Percentiles rank a stretch among this genome's conserved stretches.
Evolutionary conservation across 1,140 invertebrate genomes (phyloP).

Genomic region (Condylostylus longicornis): DNA sequence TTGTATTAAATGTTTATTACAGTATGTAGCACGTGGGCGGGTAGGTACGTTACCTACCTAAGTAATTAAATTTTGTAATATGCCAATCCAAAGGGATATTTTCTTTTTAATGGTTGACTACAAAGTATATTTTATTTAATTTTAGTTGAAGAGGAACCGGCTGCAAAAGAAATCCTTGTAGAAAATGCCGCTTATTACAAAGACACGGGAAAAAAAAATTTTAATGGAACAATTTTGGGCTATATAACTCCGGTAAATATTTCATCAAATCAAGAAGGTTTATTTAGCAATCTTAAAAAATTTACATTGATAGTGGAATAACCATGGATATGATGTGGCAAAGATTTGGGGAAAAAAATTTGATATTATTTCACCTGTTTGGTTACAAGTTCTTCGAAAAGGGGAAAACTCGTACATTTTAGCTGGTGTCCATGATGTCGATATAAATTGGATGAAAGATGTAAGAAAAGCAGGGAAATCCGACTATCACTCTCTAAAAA

Average conservation of each 20-base stretch:
- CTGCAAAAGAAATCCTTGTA: slow-evolving; percentile 54
- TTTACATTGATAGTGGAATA: slow-evolving; percentile 67
- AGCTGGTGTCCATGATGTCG: slow-evolving; percentile 59
- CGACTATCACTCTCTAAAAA: slow-evolving; percentile 30
- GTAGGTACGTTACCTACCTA: too few species aligned
- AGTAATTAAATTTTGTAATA: too few species aligned
- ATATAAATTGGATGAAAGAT: slow-evolving; percentile 66
- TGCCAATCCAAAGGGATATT: too few species aligned
- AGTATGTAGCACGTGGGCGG: too few species aligned
- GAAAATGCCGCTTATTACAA: slow-evolving; percentile 59
- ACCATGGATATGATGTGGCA: slow-evolving; percentile 82
- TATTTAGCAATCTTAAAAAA: slow-evolving; percentile 6
- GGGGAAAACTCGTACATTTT: slow-evolving; percentile 45
- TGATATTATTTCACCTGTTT: slow-evolving; percentile 82
- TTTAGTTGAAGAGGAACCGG: slow-evolving; percentile 49
- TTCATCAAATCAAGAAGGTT: slow-evolving; percentile 7
- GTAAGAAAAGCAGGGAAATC: slow-evolving; percentile 39
- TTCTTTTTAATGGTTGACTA: too few species aligned
- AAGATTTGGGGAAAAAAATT: slow-evolving; percentile 84
- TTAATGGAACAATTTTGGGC: slow-evolving; percentile 58
- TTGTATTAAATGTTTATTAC: too few species aligned
- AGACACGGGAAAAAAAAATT: slow-evolving; percentile 46
- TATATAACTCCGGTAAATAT: slow-evolving; percentile 78
- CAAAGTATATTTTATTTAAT: too few species aligned
- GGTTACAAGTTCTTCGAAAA: slow-evolving; percentile 65